Evolutionary conservation across 2,888 invertebrate species (phyloP).

Genomic region (Nectonema munidae): DNA sequence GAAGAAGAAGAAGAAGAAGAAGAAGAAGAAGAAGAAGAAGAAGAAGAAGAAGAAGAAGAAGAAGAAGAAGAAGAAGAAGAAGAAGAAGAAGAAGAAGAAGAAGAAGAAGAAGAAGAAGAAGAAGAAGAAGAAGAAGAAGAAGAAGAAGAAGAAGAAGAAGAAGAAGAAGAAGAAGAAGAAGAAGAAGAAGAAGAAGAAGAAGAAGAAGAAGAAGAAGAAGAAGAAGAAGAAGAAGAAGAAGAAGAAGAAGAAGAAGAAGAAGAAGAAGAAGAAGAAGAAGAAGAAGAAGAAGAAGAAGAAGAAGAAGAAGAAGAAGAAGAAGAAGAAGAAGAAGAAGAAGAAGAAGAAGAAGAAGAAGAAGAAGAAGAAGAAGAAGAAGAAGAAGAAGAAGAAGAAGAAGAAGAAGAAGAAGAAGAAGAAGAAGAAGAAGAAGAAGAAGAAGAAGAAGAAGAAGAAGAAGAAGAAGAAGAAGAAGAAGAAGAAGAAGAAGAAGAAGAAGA

Average conservation of each 20-base stretch:
- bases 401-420: slow-evolving; percentile 11
- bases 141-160: slow-evolving; percentile 12
- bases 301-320: slow-evolving; percentile 10
- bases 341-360: slow-evolving; percentile 12
- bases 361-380: slow-evolving; percentile 12
- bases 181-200: slow-evolving; percentile 12
- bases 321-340: slow-evolving; percentile 12
- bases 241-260: slow-evolving; percentile 12
- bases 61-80: slow-evolving; percentile 12
- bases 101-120: slow-evolving; percentile 12
- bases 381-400: slow-evolving; percentile 11
- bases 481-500: slow-evolving; percentile 12
- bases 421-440: slow-evolving; percentile 12
- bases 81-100: slow-evolving; percentile 12
- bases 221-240: slow-evolving; percentile 12
- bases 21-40: slow-evolving; percentile 14
- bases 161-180: slow-evolving; percentile 12
- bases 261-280: slow-evolving; percentile 10
- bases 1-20: slow-evolving; percentile 8
- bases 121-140: slow-evolving; percentile 12
- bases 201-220: slow-evolving; percentile 12
- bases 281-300: slow-evolving; percentile 8
- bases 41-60: slow-evolving; percentile 12
- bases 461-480: slow-evolving; percentile 12
- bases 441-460: slow-evolving; percentile 11